Evolutionary conservation across 2,888 invertebrate genomes (phyloP), one percentile per base, ranked within the genome.

Genomic region (Lobophora halterata): DNA sequence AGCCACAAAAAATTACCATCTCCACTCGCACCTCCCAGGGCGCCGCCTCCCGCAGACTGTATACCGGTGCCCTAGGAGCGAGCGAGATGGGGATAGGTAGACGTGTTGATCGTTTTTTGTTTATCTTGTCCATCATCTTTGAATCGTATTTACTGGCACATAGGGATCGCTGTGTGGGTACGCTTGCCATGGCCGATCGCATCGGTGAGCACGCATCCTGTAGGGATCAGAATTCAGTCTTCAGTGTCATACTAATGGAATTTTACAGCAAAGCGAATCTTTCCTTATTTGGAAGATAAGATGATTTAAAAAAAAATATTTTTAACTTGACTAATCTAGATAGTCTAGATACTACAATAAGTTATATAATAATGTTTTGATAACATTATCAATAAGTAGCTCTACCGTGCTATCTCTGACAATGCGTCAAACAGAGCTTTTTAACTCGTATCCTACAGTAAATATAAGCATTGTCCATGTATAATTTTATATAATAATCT

Each of bases 101-200:
- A 60, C 55, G 51, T 61, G 61, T 61, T 61, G 69, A 65, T 69
- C 69, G 72, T 69, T 64, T 71, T 71, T 63, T 76, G 78, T 80
- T 82, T 81, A 81, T 86, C 82, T 79, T 79, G 79, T 83, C 80
- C 75, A 71, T 83, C 79, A 78, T 78, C 73, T 79, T 53, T 49
- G 65, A 61, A 67, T 54, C 61, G 71, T 73, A 80, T 80, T 70
- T 79, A 77, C 72, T 20, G 26, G 17, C 63, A 71, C 62, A 58
- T 73, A 69, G 56, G 49, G 65, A 59, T 58, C 53, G 62, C 57
- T 55, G 54, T 52, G 61, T 60, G 61, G 52, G 65, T 55, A 56
- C 59, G 65, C 74, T 61, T 71, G 79, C 79, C 76, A 76, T 77
- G 66, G 56, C 65, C 71, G 74, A 77, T 72, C 75, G 79, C 79